Percentiles rank a stretch among this genome's conserved stretches.
phyloP scores from a whole-genome alignment of 2,888 invertebrate species.

The Omphaloscelis lunosa region DNA sequence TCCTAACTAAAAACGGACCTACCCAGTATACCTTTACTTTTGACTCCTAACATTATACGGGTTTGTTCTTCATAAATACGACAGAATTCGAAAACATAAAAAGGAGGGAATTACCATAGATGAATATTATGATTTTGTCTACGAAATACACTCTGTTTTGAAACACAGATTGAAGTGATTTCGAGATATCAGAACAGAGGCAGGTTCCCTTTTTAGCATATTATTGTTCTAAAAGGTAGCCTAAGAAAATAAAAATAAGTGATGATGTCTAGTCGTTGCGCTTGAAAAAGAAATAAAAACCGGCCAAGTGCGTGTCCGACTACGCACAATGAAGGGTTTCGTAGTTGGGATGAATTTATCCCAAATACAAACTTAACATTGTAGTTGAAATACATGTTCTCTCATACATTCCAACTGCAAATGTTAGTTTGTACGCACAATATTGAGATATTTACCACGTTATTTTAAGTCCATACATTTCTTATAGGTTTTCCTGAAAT shows the following conservation, averaged over 20 bases:
- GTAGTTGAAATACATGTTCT: too few species aligned
- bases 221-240: neutral
- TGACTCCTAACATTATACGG: neutral
- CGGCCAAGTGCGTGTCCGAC: too few species aligned
- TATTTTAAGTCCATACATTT: too few species aligned
- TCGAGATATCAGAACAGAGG: conserved; percentile 7
- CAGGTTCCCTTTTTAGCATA: conserved; percentile 11
- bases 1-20: neutral
- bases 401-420: too few species aligned
- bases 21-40: neutral
- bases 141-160: conserved; percentile 2
- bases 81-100: conserved; percentile 30
- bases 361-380: too few species aligned
- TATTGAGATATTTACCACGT: too few species aligned
- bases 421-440: too few species aligned
- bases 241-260: neutral
- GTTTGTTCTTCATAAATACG: neutral
- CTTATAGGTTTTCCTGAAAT: too few species aligned
- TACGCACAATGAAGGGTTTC: too few species aligned
- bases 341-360: too few species aligned
- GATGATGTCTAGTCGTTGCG: neutral
- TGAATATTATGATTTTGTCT: conserved; percentile 43
- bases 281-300: neutral
- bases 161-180: conserved; percentile 15
- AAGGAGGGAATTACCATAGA: conserved; percentile 35